Conservation (phyloP, 1,140 invertebrate species). For the Tenebrio molitor region DNA sequence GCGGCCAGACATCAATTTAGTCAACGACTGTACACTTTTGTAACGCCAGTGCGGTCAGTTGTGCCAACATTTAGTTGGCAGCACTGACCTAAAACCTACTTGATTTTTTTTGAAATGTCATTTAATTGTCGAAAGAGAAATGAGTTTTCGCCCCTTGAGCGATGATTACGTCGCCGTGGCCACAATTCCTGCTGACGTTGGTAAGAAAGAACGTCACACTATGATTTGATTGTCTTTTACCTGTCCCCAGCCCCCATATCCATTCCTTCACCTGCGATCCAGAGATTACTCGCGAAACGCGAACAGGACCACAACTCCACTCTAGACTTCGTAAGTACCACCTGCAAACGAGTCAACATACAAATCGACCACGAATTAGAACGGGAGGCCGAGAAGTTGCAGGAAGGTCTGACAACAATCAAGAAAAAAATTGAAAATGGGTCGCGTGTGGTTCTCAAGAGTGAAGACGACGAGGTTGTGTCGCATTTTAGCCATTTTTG, state of each 20-base stretch:
- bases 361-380: neutral
- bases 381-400: neutral
- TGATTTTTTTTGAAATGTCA: too few species aligned
- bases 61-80: too few species aligned
- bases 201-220: too few species aligned
- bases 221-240: neutral
- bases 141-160: conserved; percentile 7
- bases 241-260: neutral
- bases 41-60: too few species aligned
- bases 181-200: neutral
- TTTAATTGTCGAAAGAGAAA: too few species aligned
- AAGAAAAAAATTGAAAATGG: neutral
- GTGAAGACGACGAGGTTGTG: neutral
- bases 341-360: neutral
- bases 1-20: too few species aligned
- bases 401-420: neutral
- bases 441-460: neutral
- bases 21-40: too few species aligned
- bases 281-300: neutral
- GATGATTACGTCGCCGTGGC: neutral
- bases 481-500: too few species aligned
- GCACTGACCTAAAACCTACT: too few species aligned
- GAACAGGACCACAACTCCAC: neutral
- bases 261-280: neutral
- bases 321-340: neutral